Evolutionary conservation across 2,797 vertebrate genomes (phyloP).

Genomic region (Aselliscus stoliczkanus): DNA sequence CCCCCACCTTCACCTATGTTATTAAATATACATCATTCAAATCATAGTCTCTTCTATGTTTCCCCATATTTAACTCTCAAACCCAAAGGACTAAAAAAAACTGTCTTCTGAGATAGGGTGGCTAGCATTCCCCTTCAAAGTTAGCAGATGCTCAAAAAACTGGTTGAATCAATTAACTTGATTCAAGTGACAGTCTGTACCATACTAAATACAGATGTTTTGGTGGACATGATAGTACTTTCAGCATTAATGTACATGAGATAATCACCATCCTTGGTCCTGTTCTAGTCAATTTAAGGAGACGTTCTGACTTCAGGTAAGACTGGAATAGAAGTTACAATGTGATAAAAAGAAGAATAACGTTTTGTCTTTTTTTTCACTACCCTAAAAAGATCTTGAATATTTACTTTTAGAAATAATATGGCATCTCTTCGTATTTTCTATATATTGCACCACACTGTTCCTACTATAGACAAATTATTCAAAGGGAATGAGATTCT

Average conservation of each 20-base stretch:
- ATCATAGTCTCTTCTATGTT: not conserved
- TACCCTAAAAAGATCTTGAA: not conserved
- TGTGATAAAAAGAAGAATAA: not conserved
- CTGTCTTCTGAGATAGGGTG: not conserved
- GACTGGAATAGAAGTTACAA: not conserved
- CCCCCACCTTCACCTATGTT: not conserved
- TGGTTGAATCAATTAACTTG: not conserved
- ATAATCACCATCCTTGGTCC: not conserved
- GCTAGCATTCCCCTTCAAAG: not conserved
- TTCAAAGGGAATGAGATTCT: not conserved
- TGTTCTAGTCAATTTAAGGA: not conserved
- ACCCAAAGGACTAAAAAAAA: not conserved
- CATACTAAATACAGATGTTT: not conserved
- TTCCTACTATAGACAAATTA: not conserved
- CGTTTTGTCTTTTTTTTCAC: not conserved
- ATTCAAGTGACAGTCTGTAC: not conserved
- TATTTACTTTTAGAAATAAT: not conserved
- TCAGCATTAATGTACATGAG: not conserved
- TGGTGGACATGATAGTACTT: not conserved
- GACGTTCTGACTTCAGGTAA: not conserved
- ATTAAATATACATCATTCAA: not conserved
- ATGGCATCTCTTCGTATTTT: not conserved
- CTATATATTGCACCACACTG: not conserved
- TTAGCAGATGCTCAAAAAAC: not conserved
- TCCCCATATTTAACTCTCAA: not conserved